phyloP scores from a whole-genome alignment of 2,888 invertebrate species.

The Drosophila paranaensis region DNA sequence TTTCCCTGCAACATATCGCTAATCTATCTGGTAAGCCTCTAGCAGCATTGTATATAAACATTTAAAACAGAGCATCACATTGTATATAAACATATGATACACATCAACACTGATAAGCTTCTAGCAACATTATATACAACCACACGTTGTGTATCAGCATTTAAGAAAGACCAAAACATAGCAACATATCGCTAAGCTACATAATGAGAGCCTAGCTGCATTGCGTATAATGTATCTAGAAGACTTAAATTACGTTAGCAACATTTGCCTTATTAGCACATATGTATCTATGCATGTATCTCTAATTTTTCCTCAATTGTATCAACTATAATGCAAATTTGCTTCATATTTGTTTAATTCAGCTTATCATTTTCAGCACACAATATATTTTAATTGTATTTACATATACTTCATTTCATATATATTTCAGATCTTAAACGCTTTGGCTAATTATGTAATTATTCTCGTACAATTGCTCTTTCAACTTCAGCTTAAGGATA shows the following conservation, averaged over 20 bases:
- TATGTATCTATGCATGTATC: not conserved
- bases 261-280: not conserved
- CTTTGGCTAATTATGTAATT: constrained; percentile 78
- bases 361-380: too few relatives aligned
- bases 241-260: too few relatives aligned
- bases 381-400: not conserved
- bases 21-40: constrained; percentile 69
- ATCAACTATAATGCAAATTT: not conserved
- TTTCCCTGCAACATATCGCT: constrained; percentile 62
- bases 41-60: not conserved
- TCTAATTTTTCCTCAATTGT: not conserved
- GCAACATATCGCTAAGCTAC: too few relatives aligned
- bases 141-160: too few relatives aligned
- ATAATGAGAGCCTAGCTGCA: too few relatives aligned
- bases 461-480: constrained; percentile 81
- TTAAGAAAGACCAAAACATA: too few relatives aligned
- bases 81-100: too few relatives aligned
- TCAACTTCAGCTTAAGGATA: constrained; percentile 66
- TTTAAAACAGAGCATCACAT: not conserved
- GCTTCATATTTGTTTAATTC: not conserved
- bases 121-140: not conserved
- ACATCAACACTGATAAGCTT: too few relatives aligned
- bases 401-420: not conserved
- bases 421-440: constrained; percentile 69
- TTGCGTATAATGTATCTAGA: not conserved